These are phyloP conservation scores for Lycophotia porphyrea DNA, from an alignment of 2,888 invertebrate species.

Conservation along the genomic window DNA sequence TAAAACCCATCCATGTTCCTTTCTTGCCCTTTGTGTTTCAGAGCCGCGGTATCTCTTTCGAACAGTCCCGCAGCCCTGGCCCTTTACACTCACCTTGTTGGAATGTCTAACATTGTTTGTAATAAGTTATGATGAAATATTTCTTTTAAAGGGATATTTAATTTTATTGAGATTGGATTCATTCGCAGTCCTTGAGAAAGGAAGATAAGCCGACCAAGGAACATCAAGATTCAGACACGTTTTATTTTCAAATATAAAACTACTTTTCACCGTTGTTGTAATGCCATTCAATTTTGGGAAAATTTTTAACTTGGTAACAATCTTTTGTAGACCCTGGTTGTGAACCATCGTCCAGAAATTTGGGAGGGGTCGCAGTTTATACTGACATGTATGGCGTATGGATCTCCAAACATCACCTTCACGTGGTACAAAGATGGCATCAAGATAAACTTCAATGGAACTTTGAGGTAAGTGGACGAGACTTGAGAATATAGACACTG, in stretches of 20 bases:
- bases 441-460: constrained; percentile 93
- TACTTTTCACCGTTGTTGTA: neutral
- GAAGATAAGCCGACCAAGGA: neutral
- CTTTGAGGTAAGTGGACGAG: constrained; percentile 90
- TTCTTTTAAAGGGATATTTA: constrained; percentile 6
- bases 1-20: no score
- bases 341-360: constrained; percentile 88
- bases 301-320: neutral
- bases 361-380: constrained; percentile 94
- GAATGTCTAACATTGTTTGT: neutral
- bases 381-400: constrained; percentile 94
- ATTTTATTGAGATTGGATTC: neutral
- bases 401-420: constrained; percentile 93
- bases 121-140: neutral
- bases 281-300: neutral
- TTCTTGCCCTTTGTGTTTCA: no score
- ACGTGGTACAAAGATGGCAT: constrained; percentile 96
- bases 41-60: no score
- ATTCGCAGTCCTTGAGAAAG: neutral
- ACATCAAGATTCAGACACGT: neutral
- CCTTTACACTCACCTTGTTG: neutral
- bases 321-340: constrained; percentile 77
- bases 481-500: neutral
- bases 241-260: neutral
- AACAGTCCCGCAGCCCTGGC: no score